Evolutionary conservation across 2,797 vertebrate species (phyloP), one percentile per base, ranked within the genome.

Genomic region (Smutsia gigantea): DNA sequence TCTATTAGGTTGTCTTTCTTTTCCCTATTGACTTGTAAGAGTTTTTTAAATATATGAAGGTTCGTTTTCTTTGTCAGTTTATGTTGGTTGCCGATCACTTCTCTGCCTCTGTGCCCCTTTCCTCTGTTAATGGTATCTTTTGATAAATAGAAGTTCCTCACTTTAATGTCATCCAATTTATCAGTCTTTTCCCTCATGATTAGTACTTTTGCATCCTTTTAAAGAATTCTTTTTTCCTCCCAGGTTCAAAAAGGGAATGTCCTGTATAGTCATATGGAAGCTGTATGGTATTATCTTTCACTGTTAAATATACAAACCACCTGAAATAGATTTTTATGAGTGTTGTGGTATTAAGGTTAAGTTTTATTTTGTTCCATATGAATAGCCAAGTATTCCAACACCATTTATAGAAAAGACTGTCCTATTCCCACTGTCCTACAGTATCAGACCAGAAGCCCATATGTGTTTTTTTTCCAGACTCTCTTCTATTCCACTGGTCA

Each of bases 121-220:
- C 66, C 1, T 27, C 27, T 82, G 63, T 42, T 75, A 23, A 4
- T 66, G 15, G 5, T 74, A 51, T 86, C 37, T 87, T 94, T 97
- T 91, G 86, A 90, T 92, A 21, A 94, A 71, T 13, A 90, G 29
- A 88, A 49, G 8, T 37, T 77, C n/a, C 39, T 82, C 59, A 89
- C 68, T 87, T 95, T 79, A 81, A 57, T 84, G 55, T 61, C 90
- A 29, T 42, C 63, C 19, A 68, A 23, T 90, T 77, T 78, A 53
- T 64, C 59, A 64, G 2, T 69, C 46, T 72, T 78, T 77, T 81
- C 21, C 17, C 92, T 90, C 74, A 66, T 61, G 51, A 31, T 55
- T 71, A 69, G 46, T 72, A 66, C 2, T 46, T 92, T 86, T 51
- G 13, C 51, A 42, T 74, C 19, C n/a, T 93, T 86, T 64, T 46